Percentiles rank a stretch among this genome's conserved stretches.
Evolutionary conservation across 2,888 invertebrate genomes (phyloP).

Genomic region (Ctena decussata): DNA sequence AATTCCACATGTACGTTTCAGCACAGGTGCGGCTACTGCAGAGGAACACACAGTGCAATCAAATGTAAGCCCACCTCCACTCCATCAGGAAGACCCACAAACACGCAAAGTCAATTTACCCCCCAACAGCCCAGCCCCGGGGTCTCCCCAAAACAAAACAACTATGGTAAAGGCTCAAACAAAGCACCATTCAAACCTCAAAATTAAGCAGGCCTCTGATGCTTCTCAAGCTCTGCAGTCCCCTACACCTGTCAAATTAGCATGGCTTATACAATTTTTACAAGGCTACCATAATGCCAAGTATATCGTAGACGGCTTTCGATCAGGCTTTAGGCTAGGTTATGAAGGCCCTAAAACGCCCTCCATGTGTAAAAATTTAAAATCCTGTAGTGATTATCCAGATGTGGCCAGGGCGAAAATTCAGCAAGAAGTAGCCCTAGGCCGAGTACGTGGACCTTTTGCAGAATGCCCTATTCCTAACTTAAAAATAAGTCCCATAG

Average conservation of each 20-base stretch:
- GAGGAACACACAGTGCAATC: constrained; percentile 23
- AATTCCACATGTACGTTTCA: constrained; percentile 17
- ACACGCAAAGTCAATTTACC: too few species aligned
- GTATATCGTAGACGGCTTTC: constrained; percentile 32
- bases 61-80: too few species aligned
- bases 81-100: too few species aligned
- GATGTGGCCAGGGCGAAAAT: background rate
- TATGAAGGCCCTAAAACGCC: background rate
- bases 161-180: background rate
- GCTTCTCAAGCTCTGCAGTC: background rate
- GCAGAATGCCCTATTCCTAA: too few species aligned
- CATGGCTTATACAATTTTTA: constrained; percentile 5
- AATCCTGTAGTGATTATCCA: background rate
- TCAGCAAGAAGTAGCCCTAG: too few species aligned
- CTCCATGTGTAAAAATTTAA: background rate
- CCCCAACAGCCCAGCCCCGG: background rate
- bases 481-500: constrained; percentile 44
- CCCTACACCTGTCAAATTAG: constrained; percentile 24
- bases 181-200: background rate
- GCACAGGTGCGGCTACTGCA: constrained; percentile 45
- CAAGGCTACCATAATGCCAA: background rate
- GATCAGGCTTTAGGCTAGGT: background rate
- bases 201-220: background rate
- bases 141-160: background rate
- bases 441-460: too few species aligned